These are phyloP conservation scores for Spicauda simplicius DNA, from an alignment of 2,888 invertebrate species.

Conservation along the genomic window DNA sequence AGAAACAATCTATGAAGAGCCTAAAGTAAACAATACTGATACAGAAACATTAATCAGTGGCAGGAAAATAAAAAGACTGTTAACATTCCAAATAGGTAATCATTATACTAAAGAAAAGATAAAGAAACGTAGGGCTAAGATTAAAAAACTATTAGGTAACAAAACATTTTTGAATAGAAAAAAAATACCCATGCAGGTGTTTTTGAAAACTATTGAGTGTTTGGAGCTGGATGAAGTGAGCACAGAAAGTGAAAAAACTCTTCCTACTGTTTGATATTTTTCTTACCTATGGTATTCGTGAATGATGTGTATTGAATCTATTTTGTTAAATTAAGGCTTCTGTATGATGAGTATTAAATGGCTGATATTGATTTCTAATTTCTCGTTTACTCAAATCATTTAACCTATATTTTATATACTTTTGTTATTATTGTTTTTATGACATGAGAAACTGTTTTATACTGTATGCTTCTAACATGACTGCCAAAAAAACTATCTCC, in stretches of 20 bases:
- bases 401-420: neutral
- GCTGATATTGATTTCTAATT: neutral
- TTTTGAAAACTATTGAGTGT: constrained; percentile 82
- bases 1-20: constrained; percentile 87
- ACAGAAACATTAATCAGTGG: constrained; percentile 76
- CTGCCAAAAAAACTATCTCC: too few species aligned
- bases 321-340: constrained; percentile 8
- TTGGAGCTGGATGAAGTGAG: constrained; percentile 74
- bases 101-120: constrained; percentile 83
- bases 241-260: constrained; percentile 54
- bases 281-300: neutral
- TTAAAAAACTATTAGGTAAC: constrained; percentile 82
- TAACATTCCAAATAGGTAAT: constrained; percentile 81
- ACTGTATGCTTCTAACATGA: too few species aligned
- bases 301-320: neutral
- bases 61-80: constrained; percentile 83
- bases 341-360: constrained; percentile 13
- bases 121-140: constrained; percentile 84
- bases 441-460: too few species aligned
- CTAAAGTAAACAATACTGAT: constrained; percentile 72
- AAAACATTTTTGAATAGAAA: constrained; percentile 79
- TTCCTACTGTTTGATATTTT: constrained; percentile 40
- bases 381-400: too few species aligned
- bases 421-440: neutral
- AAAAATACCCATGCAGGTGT: constrained; percentile 83